Evolutionary conservation across 37 sponge, comb jelly and placozoan species (phyloP), one percentile per base, ranked within the genome.

Genomic region (Halisarca cf. caerulea): DNA sequence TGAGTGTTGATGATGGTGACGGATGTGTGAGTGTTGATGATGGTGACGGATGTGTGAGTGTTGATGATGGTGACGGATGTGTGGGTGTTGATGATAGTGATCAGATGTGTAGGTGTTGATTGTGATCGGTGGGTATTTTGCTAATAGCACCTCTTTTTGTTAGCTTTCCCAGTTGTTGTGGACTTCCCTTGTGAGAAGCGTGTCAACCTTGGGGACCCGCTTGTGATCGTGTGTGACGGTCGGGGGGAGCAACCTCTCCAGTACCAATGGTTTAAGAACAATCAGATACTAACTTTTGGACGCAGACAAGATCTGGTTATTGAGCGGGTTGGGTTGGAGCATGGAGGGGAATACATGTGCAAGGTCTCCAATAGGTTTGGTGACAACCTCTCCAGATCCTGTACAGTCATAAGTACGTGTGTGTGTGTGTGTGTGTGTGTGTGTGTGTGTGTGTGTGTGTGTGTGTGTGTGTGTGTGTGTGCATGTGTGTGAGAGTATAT

Each of bases 231-330:
- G 36, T 80, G 59, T 43, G 89, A 55, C 21, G 90, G 72, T 24
- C 17, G 51, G 17, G 89, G 89, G 1, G 40, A 33, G 4, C 77
- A 51, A 34, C 79, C 89, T 3, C 78, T 94, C 53, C 15, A 17
- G 44, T 92, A 92, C 79, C 95, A 91, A 88, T 95, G 95, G 95
- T 92, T 82, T 77, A 57, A 84, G 32, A 83, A 95, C 36, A 80
- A 82, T 30, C 20, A 66, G 33, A 25, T 59, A 15, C 81, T 92
- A 21, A 30, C 55, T 28, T 91, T 89, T 43, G 85, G 83, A 0
- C 85, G 71, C 0, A 8, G 57, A 11, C 57, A 27, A 5, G 90
- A 86, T 23, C 45, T 95, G 28, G 42, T 61, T 0, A 58, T 95
- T 18, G 35, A 77, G 0, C 60, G 25, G 0, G 86, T 84, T 20